phyloP scores from a whole-genome alignment of 2,113 vertebrate genomes.

The Varanus komodoensis region DNA sequence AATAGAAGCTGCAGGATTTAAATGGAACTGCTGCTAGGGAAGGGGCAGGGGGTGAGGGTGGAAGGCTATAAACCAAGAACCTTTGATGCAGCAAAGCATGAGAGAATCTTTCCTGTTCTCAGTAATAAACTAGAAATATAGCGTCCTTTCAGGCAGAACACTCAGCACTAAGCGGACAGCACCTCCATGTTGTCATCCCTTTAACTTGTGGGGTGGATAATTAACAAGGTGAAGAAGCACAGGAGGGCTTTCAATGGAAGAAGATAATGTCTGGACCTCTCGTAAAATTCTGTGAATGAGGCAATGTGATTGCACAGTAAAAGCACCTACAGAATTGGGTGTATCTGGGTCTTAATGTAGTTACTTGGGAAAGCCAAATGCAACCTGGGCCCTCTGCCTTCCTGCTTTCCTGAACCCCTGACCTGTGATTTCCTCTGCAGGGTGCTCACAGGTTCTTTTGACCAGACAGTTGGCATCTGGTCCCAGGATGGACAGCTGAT shows the following conservation, averaged over 20 bases:
- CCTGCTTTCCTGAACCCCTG: background rate
- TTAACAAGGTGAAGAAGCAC: background rate
- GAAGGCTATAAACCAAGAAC: background rate
- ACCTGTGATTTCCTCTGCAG: constrained; percentile 17
- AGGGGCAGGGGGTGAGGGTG: background rate
- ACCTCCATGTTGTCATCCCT: no score
- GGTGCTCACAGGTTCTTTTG: constrained; percentile 64
- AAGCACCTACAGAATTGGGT: background rate
- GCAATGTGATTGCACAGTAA: no score
- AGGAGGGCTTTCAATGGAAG: no score
- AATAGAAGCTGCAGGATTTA: background rate
- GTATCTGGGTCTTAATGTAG: background rate
- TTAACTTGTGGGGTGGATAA: background rate
- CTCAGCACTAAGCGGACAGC: no score
- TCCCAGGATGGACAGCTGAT: constrained; percentile 66
- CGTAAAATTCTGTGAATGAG: no score
- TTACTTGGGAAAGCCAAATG: background rate
- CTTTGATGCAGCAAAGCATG: background rate
- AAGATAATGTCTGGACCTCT: no score
- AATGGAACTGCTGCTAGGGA: background rate
- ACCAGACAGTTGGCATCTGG: constrained; percentile 61
- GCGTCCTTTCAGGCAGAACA: no score
- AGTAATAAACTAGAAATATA: background rate
- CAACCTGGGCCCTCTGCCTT: background rate
- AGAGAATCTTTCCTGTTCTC: background rate